Percentiles rank a stretch among this genome's conserved stretches.
phyloP scores from a whole-genome alignment of 2,113 vertebrate species.

The Heterochromis multidens region DNA sequence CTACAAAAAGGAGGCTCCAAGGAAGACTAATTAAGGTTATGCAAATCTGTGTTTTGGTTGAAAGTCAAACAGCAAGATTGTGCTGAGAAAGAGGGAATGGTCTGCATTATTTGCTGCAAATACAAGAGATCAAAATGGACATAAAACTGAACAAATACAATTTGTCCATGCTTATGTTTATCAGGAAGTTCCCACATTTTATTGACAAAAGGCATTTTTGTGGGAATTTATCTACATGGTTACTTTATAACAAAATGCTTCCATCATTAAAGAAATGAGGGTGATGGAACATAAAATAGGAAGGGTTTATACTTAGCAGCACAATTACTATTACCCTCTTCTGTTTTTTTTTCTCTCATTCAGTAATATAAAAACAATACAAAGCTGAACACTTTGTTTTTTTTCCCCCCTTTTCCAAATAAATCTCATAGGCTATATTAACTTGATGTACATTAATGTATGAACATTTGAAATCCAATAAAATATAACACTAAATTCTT shows the following conservation, averaged over 20 bases:
- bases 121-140: neutral
- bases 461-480: too few species aligned
- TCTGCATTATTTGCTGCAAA: fast-evolving
- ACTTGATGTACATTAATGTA: too few species aligned
- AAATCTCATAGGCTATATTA: neutral
- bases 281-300: neutral
- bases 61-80: neutral
- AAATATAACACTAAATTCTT: too few species aligned
- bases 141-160: neutral
- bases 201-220: neutral
- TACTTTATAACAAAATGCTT: neutral
- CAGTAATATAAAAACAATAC: neutral
- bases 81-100: neutral
- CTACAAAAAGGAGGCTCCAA: neutral
- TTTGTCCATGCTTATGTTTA: neutral
- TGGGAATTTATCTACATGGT: neutral
- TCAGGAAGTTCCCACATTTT: neutral
- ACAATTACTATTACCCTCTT: neutral
- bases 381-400: too few species aligned
- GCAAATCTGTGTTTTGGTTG: fast-evolving
- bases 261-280: neutral
- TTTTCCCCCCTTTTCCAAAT: neutral
- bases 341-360: neutral
- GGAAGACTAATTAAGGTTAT: neutral
- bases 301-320: fast-evolving